phyloP scores from a whole-genome alignment of 2,113 vertebrate genomes.

The Pedetes capensis region DNA sequence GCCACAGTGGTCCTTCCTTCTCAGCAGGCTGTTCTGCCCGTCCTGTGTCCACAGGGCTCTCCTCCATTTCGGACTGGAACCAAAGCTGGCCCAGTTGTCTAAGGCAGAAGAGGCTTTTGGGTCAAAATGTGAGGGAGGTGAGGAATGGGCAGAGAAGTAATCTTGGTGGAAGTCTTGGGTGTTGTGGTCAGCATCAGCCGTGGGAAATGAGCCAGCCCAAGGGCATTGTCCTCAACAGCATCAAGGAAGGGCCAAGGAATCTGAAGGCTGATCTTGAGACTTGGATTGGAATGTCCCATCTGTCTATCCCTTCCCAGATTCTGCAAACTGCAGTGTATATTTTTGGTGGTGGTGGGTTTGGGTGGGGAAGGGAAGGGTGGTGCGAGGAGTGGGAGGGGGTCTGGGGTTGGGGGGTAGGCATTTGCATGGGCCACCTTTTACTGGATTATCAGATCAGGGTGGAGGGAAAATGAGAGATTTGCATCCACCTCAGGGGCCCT shows the following conservation, averaged over 20 bases:
- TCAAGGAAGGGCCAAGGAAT: slow-evolving; percentile 25
- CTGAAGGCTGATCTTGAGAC: slow-evolving; percentile 42
- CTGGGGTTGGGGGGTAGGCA: slow-evolving; percentile 58
- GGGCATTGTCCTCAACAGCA: not conserved
- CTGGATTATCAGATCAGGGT: slow-evolving; percentile 61
- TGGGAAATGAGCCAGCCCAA: slow-evolving; percentile 47
- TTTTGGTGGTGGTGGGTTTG: slow-evolving; percentile 68
- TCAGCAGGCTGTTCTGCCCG: not conserved
- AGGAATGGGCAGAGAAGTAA: not conserved
- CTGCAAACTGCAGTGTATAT: slow-evolving; percentile 79
- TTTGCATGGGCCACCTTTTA: slow-evolving; percentile 77
- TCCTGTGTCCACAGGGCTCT: not conserved
- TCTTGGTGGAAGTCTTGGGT: not conserved
- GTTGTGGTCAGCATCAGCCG: not conserved
- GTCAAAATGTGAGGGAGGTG: not conserved
- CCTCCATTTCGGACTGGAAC: slow-evolving; percentile 55
- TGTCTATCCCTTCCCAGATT: slow-evolving; percentile 64
- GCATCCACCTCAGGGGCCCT: slow-evolving; percentile 58
- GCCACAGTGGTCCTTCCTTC: not conserved
- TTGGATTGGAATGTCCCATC: slow-evolving; percentile 68
- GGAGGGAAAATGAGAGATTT: slow-evolving; percentile 33
- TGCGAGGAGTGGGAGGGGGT: slow-evolving; percentile 13
- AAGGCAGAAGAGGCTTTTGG: slow-evolving; percentile 41
- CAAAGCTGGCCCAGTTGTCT: slow-evolving; percentile 64
- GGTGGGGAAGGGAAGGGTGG: slow-evolving; percentile 49